A percentile compares a stretch with the other conserved stretches of the same genome.
phyloP scores from a whole-genome alignment of 1,140 invertebrate genomes.

The Pogonomyrmex barbatus region DNA sequence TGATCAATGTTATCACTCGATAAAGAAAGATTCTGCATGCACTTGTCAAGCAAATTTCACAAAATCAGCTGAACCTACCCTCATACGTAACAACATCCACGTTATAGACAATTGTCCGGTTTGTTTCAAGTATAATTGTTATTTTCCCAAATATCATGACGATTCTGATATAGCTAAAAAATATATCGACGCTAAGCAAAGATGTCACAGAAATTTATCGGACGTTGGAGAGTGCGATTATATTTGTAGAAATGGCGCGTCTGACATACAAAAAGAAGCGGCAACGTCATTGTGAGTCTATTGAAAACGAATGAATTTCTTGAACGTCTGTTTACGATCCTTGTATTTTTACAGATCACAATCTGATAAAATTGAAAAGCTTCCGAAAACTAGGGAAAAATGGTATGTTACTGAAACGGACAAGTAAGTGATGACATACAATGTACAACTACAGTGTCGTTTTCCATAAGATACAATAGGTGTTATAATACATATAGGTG shows the following conservation, averaged over 20 bases:
- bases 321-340: neutral
- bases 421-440: constrained; percentile 11
- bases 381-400: constrained; percentile 18
- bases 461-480: neutral
- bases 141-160: constrained; percentile 73
- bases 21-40: neutral
- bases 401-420: neutral
- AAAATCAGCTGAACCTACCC: neutral
- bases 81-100: constrained; percentile 68
- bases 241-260: constrained; percentile 61
- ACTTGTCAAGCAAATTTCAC: neutral
- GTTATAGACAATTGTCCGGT: constrained; percentile 80
- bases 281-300: constrained; percentile 72
- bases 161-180: neutral
- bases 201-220: neutral
- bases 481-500: too few species aligned
- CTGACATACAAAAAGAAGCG: constrained; percentile 60
- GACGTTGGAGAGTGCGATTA: neutral
- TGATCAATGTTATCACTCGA: constrained; percentile 32
- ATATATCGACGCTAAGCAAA: neutral
- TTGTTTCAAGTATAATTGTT: constrained; percentile 82
- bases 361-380: constrained; percentile 6
- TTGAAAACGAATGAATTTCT: neutral
- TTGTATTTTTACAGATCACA: constrained; percentile 20
- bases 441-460: neutral